Evolutionary conservation across 2,797 vertebrate species (phyloP), one percentile per base, ranked within the genome.

Genomic region (Acrossocheilus fasciatus): DNA sequence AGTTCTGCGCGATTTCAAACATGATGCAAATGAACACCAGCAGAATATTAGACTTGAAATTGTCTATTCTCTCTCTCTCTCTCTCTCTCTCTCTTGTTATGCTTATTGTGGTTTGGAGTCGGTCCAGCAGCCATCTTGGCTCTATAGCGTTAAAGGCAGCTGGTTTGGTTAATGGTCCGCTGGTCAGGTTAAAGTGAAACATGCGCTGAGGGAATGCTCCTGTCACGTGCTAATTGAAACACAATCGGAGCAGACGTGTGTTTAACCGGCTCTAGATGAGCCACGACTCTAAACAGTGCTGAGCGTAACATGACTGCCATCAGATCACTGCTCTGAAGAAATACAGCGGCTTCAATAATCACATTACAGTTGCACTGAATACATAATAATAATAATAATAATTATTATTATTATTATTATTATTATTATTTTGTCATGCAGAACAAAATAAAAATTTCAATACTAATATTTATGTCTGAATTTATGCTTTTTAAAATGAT

Each of bases 181-280:
- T 92, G 93, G 93, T 91, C 89, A 94, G 93, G 94, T 95, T 95
- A 95, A 95, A 93, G 89, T 90, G 91, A 86, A 90, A 94, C 93
- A 94, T 83, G 69, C 88, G 87, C 88, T 88, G 89, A 89, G 83
- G 83, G 89, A 84, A 86, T 83, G 91, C 90, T 91, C 66, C 78
- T 87, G 90, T 91, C 89, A 91, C 59, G 87, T 89, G 86, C 90
- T 92, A 95, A 94, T 93, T 93, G 94, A 94, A 92, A 85, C 86
- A 93, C 93, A 92, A 91, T 89, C 82, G 79, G 82, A 77, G 59
- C 18, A 79, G 83, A 45, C 12, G 34, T 7, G 41, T 62, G 50
- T 70, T 86, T 70, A 72, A 62, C 14, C 54, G 11, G 45, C 18
- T 4, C 30, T 54, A 14, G 74, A 54, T 76, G 30, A 76, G 30